Conservation (phyloP, 2,888 invertebrate genomes). For the Rhodophaea formosa region DNA sequence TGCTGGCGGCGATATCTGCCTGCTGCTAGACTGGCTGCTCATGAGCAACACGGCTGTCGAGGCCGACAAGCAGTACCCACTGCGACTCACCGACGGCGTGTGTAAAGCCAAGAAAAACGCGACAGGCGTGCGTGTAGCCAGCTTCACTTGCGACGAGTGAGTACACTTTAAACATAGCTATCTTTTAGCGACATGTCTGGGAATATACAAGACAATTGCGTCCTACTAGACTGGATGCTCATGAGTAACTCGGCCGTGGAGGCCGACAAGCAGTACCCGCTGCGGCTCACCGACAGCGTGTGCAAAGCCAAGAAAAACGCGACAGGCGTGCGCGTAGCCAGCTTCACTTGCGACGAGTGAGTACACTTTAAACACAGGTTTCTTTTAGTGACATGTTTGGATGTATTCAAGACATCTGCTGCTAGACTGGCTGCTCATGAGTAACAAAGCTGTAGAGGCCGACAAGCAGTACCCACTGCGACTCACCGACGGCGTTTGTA, state of each 20-base stretch:
- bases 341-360: slow-evolving; percentile 86
- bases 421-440: slow-evolving; percentile 85
- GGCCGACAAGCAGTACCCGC: slow-evolving; percentile 84
- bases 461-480: slow-evolving; percentile 84
- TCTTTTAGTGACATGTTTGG: no score
- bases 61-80: slow-evolving; percentile 83
- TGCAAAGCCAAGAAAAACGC: slow-evolving; percentile 66
- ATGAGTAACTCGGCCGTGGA: slow-evolving; percentile 78
- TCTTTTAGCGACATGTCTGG: no score
- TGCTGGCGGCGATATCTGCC: slow-evolving; percentile 89
- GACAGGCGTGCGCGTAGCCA: slow-evolving; percentile 71
- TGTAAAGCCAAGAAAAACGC: slow-evolving; percentile 66
- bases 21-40: slow-evolving; percentile 87
- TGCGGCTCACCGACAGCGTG: slow-evolving; percentile 64
- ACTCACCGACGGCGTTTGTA: slow-evolving; percentile 66
- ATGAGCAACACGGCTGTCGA: slow-evolving; percentile 78
- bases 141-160: slow-evolving; percentile 86
- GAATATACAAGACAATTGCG: no score
- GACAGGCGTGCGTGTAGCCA: slow-evolving; percentile 70
- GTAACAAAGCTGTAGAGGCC: slow-evolving; percentile 77
- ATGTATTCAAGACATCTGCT: no score
- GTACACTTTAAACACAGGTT: no score
- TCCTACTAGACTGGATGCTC: slow-evolving; percentile 85
- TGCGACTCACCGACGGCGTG: slow-evolving; percentile 69
- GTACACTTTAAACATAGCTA: slow-evolving; percentile 43